Evolutionary conservation across 2,113 vertebrate species (phyloP).

Genomic region (Lophura nycthemera): DNA sequence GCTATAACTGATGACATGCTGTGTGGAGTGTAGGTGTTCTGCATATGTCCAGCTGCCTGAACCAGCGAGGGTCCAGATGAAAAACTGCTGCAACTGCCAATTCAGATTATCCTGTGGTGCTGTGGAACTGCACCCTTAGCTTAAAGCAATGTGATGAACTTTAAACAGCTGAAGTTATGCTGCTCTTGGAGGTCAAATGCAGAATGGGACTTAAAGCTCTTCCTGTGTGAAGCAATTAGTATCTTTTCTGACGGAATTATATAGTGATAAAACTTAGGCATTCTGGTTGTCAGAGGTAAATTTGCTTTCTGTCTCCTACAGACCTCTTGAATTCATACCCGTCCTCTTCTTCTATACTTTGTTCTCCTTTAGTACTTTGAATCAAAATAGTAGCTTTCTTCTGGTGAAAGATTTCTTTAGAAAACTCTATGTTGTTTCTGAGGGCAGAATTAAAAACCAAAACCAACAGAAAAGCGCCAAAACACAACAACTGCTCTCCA

Average conservation of each 20-base stretch:
- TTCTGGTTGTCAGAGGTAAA: neutral
- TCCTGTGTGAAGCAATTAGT: neutral
- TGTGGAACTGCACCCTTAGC: neutral
- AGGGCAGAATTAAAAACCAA: neutral
- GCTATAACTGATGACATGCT: neutral
- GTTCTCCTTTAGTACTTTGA: neutral
- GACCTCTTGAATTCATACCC: neutral
- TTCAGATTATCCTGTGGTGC: accelerated
- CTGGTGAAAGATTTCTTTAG: neutral
- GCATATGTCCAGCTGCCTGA: neutral
- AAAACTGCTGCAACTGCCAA: neutral
- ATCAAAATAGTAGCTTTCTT: neutral
- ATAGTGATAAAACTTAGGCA: neutral
- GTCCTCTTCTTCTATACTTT: neutral
- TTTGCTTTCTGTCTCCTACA: neutral
- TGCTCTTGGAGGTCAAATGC: neutral
- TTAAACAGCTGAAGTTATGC: neutral
- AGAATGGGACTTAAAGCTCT: neutral
- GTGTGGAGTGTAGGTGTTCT: neutral
- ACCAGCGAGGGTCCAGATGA: neutral
- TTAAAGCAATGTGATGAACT: neutral
- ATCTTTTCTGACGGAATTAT: neutral
- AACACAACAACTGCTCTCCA: neutral
- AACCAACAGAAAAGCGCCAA: neutral
- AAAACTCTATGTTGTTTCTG: neutral